phyloP scores from a whole-genome alignment of 2,888 invertebrate species.

The Apamea anceps region DNA sequence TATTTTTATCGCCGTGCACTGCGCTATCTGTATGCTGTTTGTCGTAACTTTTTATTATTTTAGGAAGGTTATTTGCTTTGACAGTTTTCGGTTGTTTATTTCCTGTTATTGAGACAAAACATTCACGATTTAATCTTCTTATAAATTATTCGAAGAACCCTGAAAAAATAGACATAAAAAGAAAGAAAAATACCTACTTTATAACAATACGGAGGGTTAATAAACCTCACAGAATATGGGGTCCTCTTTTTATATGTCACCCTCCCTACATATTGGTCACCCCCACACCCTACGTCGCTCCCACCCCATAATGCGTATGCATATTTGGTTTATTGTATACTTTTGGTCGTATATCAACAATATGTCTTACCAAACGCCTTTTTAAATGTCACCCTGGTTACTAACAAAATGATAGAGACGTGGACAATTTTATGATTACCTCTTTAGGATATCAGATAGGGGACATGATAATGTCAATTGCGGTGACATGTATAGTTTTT shows the following conservation, averaged over 20 bases:
- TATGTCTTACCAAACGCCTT: slow-evolving; percentile 52
- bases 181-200: slow-evolving; percentile 30
- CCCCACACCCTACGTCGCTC: slow-evolving; percentile 46
- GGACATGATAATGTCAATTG: background rate
- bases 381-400: slow-evolving; percentile 47
- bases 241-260: slow-evolving; percentile 69
- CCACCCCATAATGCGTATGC: slow-evolving; percentile 67
- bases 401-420: slow-evolving; percentile 23
- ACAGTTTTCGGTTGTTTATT: slow-evolving; percentile 32
- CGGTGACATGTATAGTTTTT: background rate
- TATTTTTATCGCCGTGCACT: slow-evolving; percentile 73
- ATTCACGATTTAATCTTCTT: slow-evolving; percentile 19
- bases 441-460: slow-evolving; percentile 19
- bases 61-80: slow-evolving; percentile 50
- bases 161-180: slow-evolving; percentile 23
- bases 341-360: slow-evolving; percentile 52
- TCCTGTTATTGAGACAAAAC: slow-evolving; percentile 13
- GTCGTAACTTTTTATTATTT: slow-evolving; percentile 50
- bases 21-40: slow-evolving; percentile 56
- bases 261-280: slow-evolving; percentile 70
- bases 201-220: slow-evolving; percentile 55
- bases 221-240: slow-evolving; percentile 52
- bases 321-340: slow-evolving; percentile 69
- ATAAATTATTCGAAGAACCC: slow-evolving; percentile 27
- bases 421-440: slow-evolving; percentile 34